These are phyloP conservation scores for Calcarius lapponicus DNA, from an alignment of 2,797 vertebrate genomes.

Conservation along the genomic window DNA sequence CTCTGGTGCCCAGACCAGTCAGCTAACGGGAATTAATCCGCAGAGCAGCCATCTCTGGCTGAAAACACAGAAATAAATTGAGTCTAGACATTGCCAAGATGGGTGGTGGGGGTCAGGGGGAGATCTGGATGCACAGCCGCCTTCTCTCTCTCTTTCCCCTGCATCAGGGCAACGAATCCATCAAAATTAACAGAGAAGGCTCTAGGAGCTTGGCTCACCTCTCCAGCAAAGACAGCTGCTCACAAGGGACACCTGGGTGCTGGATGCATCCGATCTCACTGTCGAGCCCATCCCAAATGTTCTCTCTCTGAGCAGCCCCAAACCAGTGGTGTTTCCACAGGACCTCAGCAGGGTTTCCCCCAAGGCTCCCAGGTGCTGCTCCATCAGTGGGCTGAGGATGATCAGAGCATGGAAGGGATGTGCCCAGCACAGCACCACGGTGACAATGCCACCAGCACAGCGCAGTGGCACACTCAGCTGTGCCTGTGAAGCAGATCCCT, in stretches of 20 bases:
- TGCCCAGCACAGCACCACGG: fast-evolving
- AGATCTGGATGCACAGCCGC: not conserved
- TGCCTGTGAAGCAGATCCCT: fast-evolving
- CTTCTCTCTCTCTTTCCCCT: not conserved
- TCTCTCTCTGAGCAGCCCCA: not conserved
- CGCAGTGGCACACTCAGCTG: fast-evolving
- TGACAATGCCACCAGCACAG: not conserved
- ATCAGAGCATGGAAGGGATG: fast-evolving
- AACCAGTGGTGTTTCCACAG: fast-evolving
- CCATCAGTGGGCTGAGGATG: fast-evolving
- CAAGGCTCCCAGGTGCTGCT: fast-evolving
- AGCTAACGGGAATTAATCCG: not conserved
- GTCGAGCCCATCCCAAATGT: not conserved
- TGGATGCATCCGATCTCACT: not conserved
- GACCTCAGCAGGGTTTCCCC: not conserved
- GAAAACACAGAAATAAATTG: not conserved
- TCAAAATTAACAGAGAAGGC: not conserved
- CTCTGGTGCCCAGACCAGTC: not conserved
- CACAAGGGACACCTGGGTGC: fast-evolving
- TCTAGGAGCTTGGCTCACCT: not conserved
- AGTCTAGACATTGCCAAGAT: not conserved
- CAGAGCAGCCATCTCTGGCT: not conserved
- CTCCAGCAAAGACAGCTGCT: not conserved
- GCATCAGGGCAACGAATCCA: not conserved
- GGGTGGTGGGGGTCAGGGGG: not conserved